A percentile compares a stretch with the other conserved stretches of the same genome.
Evolutionary conservation across 2,113 vertebrate genomes (phyloP).

Genomic region (Lamprotornis superbus): DNA sequence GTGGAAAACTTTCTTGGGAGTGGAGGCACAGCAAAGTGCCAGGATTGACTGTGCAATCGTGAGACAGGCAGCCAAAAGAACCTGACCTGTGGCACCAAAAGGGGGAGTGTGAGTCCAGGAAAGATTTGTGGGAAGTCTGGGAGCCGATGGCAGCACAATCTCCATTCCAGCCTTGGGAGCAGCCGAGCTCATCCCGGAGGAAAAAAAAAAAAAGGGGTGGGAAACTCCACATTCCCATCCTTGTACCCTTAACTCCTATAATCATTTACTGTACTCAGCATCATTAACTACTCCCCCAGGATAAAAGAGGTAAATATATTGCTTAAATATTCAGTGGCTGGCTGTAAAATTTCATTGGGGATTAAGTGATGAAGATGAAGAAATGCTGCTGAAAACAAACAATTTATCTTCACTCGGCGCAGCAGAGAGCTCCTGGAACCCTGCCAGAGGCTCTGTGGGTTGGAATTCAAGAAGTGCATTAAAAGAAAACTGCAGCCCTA

Average conservation of each 20-base stretch:
- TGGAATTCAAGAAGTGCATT: conserved; percentile 13
- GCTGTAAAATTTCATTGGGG: conserved; percentile 51
- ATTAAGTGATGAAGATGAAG: conserved; percentile 52
- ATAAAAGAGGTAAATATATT: conserved; percentile 41
- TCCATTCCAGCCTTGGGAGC: not conserved
- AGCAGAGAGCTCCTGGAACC: not conserved
- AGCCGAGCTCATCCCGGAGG: not conserved
- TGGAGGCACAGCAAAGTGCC: accelerated
- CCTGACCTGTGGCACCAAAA: conserved; percentile 46
- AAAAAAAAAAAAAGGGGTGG: not conserved
- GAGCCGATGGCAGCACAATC: not conserved
- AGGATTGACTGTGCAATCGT: not conserved
- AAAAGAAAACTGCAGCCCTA: not conserved
- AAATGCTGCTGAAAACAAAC: conserved; percentile 57
- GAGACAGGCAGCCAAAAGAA: not conserved
- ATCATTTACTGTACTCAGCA: not conserved
- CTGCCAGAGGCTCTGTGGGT: conserved; percentile 9
- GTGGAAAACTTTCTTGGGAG: not conserved
- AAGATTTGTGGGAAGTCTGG: not conserved
- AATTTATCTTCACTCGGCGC: conserved; percentile 22
- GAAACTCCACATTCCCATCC: not conserved
- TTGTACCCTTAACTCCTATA: not conserved
- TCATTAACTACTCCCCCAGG: conserved; percentile 27
- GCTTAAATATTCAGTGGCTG: conserved; percentile 28
- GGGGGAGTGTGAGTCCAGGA: conserved; percentile 43